Percentiles rank a stretch among this genome's conserved stretches.
phyloP scores from a whole-genome alignment of 1,140 invertebrate species.

The Leucophenga varia region DNA sequence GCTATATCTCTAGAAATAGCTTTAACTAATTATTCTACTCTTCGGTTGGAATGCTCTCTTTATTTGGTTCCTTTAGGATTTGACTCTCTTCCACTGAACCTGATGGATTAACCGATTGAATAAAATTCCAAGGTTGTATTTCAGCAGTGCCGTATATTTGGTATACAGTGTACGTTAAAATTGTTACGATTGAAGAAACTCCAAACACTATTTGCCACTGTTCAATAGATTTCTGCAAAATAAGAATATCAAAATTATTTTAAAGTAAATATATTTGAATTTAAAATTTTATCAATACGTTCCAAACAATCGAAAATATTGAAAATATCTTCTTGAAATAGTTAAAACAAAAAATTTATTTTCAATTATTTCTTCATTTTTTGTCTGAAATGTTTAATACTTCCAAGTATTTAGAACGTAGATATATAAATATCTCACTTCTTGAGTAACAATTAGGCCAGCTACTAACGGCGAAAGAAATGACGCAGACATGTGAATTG shows the following conservation, averaged over 20 bases:
- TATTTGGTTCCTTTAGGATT: constrained; percentile 16
- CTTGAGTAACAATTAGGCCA: constrained; percentile 61
- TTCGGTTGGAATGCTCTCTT: no score
- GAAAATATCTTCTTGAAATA: no score
- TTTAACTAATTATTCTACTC: no score
- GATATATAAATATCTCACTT: constrained; percentile 37
- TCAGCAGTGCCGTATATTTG: constrained; percentile 70
- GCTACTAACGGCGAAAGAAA: constrained; percentile 68
- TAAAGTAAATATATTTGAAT: no score
- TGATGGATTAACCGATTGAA: constrained; percentile 16
- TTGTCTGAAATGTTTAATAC: no score
- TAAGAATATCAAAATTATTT: constrained; percentile 1
- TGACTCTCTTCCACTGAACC: constrained; percentile 16
- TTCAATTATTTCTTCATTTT: no score
- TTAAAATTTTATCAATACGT: no score
- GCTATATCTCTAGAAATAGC: no score
- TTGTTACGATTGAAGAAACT: constrained; percentile 65
- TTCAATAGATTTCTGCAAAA: constrained; percentile 57
- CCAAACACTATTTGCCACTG: constrained; percentile 76
- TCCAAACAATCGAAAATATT: no score
- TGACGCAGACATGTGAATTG: constrained; percentile 74
- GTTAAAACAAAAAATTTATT: no score
- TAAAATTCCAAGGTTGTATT: constrained; percentile 66
- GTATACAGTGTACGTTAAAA: constrained; percentile 69
- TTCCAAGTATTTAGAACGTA: no score